Base-by-base conservation (phyloP, 2,797 vertebrate species). In the Pangasius macronema region DNA sequence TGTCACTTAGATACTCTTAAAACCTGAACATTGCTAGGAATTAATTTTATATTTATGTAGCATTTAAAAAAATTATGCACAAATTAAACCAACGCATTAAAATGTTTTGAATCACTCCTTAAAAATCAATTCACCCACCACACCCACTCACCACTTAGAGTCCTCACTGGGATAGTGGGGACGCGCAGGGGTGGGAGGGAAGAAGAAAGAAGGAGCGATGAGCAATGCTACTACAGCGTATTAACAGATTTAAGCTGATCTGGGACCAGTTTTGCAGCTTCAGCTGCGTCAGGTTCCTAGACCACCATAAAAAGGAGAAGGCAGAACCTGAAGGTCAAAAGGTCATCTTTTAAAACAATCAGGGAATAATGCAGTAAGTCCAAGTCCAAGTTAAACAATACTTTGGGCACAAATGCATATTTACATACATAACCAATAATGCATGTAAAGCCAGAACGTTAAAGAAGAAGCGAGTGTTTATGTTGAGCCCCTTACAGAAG, bases 151-250 rank as follows among this genome's bases (percentile, higher is more conserved):
- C 80, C 80, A 90, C 81, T 90, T 92, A 57, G 95, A 94, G 81
- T 95, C 94, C 53, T 92, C 91, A 88, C 90, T 90, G 72, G 83
- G 65, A 87, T 57, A 68, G 72, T 82, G 80, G 80, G 80, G 80
- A 82, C 39, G 3, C 27, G 55, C 49, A 87, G 72, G 84, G 86
- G 77, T 82, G 39, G 51, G 83, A 81, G 42, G 16, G 75, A 67
- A 67, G 65, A 81, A 88, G 55, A 85, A 22, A 73, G 90, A 53
- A 93, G 89, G 3, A 88, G 76, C 63, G 92, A 94, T 65, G 90
- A 53, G 13, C 49, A 82, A 42, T 61, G 33, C 33, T 57, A 55
- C 1, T 18, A 53, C 10, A 76, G 39, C 5, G 16, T 51, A 36
- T 22, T 36, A 49, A 51, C 76, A 73, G 83, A 27, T 81, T 73